Evolutionary conservation across 2,113 vertebrate species (phyloP).

Genomic region (Rhipidura dahli): DNA sequence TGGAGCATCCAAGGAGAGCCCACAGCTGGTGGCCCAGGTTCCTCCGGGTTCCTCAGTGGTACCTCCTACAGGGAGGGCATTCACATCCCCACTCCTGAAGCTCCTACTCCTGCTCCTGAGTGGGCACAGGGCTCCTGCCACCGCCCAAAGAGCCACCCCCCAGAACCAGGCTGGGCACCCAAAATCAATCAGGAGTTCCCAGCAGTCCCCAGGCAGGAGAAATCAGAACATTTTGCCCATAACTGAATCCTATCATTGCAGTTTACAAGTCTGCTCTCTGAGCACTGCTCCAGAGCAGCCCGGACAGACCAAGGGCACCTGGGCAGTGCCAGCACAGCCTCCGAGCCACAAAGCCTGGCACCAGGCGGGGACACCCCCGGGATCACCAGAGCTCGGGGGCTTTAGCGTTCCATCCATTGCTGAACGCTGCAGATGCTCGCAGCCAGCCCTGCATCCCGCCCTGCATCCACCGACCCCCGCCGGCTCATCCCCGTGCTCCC

Average conservation of each 20-base stretch:
- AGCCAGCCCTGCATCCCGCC: background rate
- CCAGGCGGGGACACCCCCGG: background rate
- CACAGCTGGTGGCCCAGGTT: rapidly evolving
- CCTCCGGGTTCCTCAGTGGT: background rate
- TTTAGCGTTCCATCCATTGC: background rate
- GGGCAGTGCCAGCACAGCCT: background rate
- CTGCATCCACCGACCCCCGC: background rate
- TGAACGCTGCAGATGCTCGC: background rate
- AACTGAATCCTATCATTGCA: background rate
- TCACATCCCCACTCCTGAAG: background rate
- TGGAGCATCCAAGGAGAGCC: background rate
- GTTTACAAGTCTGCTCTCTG: background rate
- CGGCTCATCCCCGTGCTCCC: background rate
- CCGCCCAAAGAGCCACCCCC: background rate
- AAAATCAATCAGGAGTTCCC: background rate
- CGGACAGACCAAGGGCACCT: background rate
- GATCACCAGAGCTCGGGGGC: rapidly evolving
- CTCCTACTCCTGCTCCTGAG: background rate
- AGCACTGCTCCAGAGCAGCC: rapidly evolving
- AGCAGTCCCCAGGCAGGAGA: background rate
- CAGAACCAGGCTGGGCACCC: background rate
- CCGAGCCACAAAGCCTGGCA: background rate
- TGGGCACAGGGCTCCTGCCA: background rate
- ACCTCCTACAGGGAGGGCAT: background rate
- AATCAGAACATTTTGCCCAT: background rate